Percentiles rank a stretch among this genome's conserved stretches.
These are phyloP conservation scores for Vanacampus margaritifer DNA, from an alignment of 2,113 vertebrate species.

Conservation along the genomic window DNA sequence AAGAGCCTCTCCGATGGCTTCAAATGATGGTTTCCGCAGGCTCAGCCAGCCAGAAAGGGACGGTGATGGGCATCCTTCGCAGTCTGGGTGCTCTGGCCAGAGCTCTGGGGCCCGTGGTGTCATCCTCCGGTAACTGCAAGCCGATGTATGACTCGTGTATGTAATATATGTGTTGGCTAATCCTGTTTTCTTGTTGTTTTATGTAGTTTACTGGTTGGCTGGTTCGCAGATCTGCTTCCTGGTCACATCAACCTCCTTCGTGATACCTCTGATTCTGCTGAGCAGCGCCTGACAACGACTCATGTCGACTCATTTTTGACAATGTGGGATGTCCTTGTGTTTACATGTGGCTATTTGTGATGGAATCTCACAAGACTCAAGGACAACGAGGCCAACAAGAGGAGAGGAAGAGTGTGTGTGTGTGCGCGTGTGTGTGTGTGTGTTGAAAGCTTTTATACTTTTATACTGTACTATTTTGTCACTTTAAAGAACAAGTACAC, in stretches of 20 bases:
- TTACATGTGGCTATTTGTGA: conserved; percentile 22
- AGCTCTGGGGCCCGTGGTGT: conserved; percentile 82
- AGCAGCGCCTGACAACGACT: conserved; percentile 32
- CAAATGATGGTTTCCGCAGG: conserved; percentile 64
- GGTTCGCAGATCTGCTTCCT: conserved; percentile 84
- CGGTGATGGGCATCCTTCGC: conserved; percentile 90
- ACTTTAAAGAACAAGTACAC: conserved; percentile 15
- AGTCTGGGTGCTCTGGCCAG: conserved; percentile 90
- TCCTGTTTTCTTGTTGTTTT: conserved; percentile 18
- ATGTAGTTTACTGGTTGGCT: conserved; percentile 91
- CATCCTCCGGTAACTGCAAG: conserved; percentile 76
- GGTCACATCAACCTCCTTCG: conserved; percentile 73
- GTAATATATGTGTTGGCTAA: not conserved
- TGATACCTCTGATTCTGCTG: conserved; percentile 81
- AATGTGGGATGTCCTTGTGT: conserved; percentile 6
- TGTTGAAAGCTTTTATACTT: conserved; percentile 21
- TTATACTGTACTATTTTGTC: conserved; percentile 34
- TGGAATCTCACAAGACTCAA: conserved; percentile 9
- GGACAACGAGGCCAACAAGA: conserved; percentile 5
- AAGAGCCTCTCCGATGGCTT: not conserved
- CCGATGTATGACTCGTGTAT: no score
- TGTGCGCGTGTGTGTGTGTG: not conserved
- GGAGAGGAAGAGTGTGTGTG: not conserved
- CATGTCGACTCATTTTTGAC: conserved; percentile 30
- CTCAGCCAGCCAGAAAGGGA: conserved; percentile 84